phyloP scores from a whole-genome alignment of 1,140 invertebrate genomes.

The Euura lappo region DNA sequence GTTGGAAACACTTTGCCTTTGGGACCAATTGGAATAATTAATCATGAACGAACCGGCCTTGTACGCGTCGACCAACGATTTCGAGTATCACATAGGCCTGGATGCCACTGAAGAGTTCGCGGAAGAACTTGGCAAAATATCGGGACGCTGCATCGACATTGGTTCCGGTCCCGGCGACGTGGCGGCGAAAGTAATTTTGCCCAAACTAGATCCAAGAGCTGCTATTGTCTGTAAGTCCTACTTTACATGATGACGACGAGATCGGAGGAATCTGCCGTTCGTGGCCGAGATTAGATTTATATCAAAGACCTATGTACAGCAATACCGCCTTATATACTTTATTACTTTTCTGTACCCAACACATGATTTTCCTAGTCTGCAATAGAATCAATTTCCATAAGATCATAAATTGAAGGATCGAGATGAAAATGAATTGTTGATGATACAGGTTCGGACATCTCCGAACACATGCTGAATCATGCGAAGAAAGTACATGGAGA shows the following conservation, averaged over 20 bases:
- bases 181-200: slow-evolving; percentile 63
- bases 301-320: no score
- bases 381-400: no score
- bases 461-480: slow-evolving; percentile 68
- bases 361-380: no score
- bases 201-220: slow-evolving; percentile 61
- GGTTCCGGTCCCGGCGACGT: slow-evolving; percentile 83
- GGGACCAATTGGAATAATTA: no score
- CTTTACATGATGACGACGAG: no score
- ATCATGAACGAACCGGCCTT: no score
- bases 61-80: slow-evolving; percentile 67
- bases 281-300: no score
- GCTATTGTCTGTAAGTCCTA: slow-evolving; percentile 9
- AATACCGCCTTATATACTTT: no score
- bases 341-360: no score
- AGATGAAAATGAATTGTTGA: slow-evolving; percentile 26
- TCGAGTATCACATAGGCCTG: slow-evolving; percentile 57
- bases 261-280: no score
- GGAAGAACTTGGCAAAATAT: slow-evolving; percentile 58
- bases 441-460: slow-evolving; percentile 68
- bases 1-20: no score
- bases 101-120: slow-evolving; percentile 62
- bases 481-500: slow-evolving; percentile 60
- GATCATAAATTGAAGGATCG: no score
- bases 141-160: slow-evolving; percentile 68